Percentiles rank a stretch among this genome's conserved stretches.
These are phyloP conservation scores for Theristicus caerulescens DNA, from an alignment of 2,113 vertebrate genomes.

Conservation along the genomic window DNA sequence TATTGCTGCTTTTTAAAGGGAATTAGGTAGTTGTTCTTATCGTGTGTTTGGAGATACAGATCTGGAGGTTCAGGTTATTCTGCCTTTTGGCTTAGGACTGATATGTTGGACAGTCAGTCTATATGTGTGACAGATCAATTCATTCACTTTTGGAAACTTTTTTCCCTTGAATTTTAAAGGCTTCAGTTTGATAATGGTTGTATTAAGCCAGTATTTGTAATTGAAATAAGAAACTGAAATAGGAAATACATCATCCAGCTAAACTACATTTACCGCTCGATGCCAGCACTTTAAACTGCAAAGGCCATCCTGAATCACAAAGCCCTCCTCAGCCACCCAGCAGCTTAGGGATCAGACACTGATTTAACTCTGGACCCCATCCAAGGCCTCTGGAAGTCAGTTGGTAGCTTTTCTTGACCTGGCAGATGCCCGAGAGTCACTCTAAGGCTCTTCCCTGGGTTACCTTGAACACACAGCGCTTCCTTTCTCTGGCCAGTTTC, in stretches of 20 bases:
- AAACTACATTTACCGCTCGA: background rate
- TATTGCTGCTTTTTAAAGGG: background rate
- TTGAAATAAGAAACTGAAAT: constrained; percentile 31
- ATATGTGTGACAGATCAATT: background rate
- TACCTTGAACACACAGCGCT: background rate
- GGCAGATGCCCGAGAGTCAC: background rate
- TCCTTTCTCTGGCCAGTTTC: background rate
- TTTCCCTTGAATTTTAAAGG: background rate
- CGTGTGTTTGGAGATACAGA: background rate
- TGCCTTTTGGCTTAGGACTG: background rate
- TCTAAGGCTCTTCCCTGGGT: background rate
- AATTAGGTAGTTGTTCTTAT: background rate
- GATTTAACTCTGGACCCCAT: background rate
- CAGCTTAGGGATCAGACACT: background rate
- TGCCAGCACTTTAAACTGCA: constrained; percentile 13
- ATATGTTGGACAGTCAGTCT: background rate
- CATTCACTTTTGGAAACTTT: background rate
- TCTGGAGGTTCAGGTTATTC: background rate
- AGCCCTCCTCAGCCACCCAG: background rate
- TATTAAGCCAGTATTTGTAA: background rate
- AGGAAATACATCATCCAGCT: background rate
- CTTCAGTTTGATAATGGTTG: background rate
- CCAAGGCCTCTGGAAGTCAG: constrained; percentile 9
- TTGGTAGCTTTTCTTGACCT: background rate
- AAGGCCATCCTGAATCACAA: constrained; percentile 4